Base-by-base conservation (phyloP, 1,140 invertebrate genomes). In the Frieseomelitta varia region DNA sequence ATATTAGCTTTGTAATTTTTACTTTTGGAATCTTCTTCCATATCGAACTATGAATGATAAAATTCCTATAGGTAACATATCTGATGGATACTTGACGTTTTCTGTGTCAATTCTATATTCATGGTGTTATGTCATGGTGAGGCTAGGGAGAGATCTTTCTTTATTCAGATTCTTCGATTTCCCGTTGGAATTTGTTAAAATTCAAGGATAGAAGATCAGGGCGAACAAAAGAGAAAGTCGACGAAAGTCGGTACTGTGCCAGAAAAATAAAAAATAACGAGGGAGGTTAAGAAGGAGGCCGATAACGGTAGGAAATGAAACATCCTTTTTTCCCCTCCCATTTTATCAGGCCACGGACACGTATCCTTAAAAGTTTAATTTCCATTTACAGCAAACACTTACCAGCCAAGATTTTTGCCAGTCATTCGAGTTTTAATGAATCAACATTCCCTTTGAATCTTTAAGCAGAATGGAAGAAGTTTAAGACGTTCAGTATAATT, bases 121-220 rank as follows among this genome's bases (percentile, higher is more conserved):
- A 11, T 72, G 21, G 19, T 51, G n/a, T 61, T 86, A 72, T 75
- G 76, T 58, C 30, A 47, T 15, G 14, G 30, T n/a, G n/a, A 47
- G 69, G 55, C 55, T 72, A 68, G 61, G 77, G 53, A 53, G 53
- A 53, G 69, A 85, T 84, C 61, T 61, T 81, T 63, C 55, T 90
- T 91, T 79, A 84, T 92, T 89, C 81, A 91, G 88, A 92, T 92
- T 91, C 86, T 63, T 92, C 90, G 90, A 92, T 92, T 92, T 85
- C 24, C 34, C 30, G 39, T 17, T 15, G n/a, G 27, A 24, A 55
- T 65, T n/a, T 27, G n/a, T 17, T 72, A 55, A 19, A 61, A 73
- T 73, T 21, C 27, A 24, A 21, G 39, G 2, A 34, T 15, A 56
- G 21, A 8, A 78, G n/a, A 34, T 39, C 39, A 67, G 27, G 56